Evolutionary conservation across 1,140 invertebrate genomes (phyloP), one percentile per base, ranked within the genome.

Genomic region (Acromyrmex heyeri): DNA sequence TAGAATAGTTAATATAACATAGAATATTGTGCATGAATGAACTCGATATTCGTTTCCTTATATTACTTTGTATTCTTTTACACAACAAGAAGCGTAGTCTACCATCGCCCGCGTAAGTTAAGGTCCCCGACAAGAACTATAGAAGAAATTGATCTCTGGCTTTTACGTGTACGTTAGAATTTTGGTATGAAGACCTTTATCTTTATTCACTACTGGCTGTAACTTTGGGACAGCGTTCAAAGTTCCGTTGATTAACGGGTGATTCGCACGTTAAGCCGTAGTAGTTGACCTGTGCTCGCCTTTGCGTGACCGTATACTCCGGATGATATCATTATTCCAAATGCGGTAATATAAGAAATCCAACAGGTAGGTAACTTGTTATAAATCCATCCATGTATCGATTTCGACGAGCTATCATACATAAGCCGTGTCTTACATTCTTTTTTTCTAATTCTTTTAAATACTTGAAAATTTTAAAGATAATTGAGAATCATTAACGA

Each of bases 301-400:
- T 27, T 85, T 50, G 82, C 82, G 82, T 78, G 82, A 85, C 34
- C 3, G 64, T 65, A 48, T 65, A 65, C 4, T 18, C 48, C 21
- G 34, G 82, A 65, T 6, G 27, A 65, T 85, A 18, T 67, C 34
- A 48, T 65, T 85, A 85, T 55, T 21, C 50, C 64, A 67, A 78
- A 18, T 57, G 5, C 14, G 4, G n/a, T 38, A 57, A 78, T 78
- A 48, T 85, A 67, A 70, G 53, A 72, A 83, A 86, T 83, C 85
- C 85, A 86, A 86, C 85, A 86, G 85, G 78, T 86, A 86, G 85
- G 78, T 48, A 72, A 27, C 50, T 44, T 24, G 30, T 77, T 76
- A 85, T 78, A 85, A 79, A 69, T 64, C 50, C 44, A 50, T 27
- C 21, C 48, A 59, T 53, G 14, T 79, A 85, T 69, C 18, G 64